These are phyloP conservation scores for Tragelaphus imberbis DNA, from an alignment of 2,113 vertebrate genomes.

Conservation along the genomic window DNA sequence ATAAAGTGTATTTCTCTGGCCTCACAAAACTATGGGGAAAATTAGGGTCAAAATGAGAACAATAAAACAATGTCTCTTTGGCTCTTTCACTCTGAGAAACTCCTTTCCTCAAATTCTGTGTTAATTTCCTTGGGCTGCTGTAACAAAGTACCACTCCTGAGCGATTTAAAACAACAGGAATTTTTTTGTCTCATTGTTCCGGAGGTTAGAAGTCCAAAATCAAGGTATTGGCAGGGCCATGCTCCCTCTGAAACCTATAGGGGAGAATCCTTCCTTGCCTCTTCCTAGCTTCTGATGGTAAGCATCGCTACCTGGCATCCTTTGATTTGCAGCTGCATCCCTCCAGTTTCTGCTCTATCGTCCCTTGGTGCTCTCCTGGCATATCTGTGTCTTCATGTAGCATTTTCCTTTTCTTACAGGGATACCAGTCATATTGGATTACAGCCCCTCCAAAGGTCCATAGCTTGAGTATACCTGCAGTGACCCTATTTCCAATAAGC, in stretches of 20 bases:
- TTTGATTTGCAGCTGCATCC: neutral
- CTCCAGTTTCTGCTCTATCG: neutral
- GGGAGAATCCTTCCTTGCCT: neutral
- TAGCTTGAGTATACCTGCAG: neutral
- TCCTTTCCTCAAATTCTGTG: neutral
- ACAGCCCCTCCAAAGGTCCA: neutral
- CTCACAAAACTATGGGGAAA: neutral
- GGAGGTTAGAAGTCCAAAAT: neutral
- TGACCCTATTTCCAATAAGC: neutral
- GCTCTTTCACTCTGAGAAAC: neutral
- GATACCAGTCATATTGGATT: neutral
- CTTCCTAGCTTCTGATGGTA: neutral
- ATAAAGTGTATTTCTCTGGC: neutral
- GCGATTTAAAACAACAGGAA: neutral
- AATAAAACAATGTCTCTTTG: neutral
- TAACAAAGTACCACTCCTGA: neutral
- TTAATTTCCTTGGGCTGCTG: neutral
- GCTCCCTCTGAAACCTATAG: neutral
- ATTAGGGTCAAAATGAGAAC: neutral
- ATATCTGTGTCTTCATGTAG: neutral
- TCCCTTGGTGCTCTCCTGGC: neutral
- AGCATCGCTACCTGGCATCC: too few relatives aligned
- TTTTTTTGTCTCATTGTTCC: neutral
- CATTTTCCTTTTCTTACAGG: neutral
- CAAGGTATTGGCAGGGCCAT: neutral